Base-by-base conservation (phyloP, 2,113 vertebrate genomes). In the Notarius quadriscutis region DNA sequence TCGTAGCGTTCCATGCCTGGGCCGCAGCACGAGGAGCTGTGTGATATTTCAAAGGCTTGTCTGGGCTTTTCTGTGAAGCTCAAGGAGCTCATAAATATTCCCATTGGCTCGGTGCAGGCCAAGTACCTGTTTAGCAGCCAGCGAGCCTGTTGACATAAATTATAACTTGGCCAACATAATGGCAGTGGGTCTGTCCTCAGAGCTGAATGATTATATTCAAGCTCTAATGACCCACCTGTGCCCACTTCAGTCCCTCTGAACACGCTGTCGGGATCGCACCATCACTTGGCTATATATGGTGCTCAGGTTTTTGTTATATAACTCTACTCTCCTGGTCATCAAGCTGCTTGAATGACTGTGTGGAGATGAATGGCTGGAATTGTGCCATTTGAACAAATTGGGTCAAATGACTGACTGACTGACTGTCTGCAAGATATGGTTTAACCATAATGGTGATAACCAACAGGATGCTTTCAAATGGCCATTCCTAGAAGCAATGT, bases 71-170 rank as follows among this genome's bases (percentile, higher is more conserved):
- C 17, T 72, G 34, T 60, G 51, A 48, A 65, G 62, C 87, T 78
- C 80, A 79, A 89, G 88, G 57, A 79, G 67, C 87, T 89, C 90
- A 90, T 92, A 87, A 88, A 89, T 91, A 90, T 90, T 88, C 84
- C 88, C 27, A 63, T 84, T 87, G 83, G 83, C 81, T 17, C 30
- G 83, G 79, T 72, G 77, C 83, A 80, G 75, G 83, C 41, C 72
- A 87, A 86, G 89, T 75, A 87, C 87, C 85, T 83, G 84, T 80
- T 87, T 86, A 89, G 71, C 75, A 83, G 85, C 84, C 69, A 60
- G 62, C 30, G 18, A 84, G 69, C 86, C 82, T 85, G 86, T 91
- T 87, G 84, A 89, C 84, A 89, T 91, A 86, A 88, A 91, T 90
- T 89, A 90, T 65, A 55, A 60, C 87, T 17, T 18, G 17, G 41